Base-by-base conservation (phyloP, 2,797 vertebrate species). In the Alectoris magna region DNA sequence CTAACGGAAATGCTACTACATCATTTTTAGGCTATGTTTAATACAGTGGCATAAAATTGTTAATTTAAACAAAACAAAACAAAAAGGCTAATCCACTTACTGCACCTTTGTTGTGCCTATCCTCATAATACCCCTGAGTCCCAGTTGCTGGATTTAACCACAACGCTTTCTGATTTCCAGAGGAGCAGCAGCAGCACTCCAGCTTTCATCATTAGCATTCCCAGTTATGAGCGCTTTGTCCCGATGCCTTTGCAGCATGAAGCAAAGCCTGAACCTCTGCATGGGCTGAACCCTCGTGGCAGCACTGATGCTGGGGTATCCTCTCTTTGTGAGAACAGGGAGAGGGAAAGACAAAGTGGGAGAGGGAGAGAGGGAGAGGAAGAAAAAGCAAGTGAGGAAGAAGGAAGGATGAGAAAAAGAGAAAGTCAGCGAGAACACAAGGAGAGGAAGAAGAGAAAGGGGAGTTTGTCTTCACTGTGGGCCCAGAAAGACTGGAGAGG, bases 41-140 rank as follows among this genome's bases (percentile, higher is more conserved):
- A 92, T 68, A 90, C 23, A 29, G 64, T 0, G 18, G 10, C 23
- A 76, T 71, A 93, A 92, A 94, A 83, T 19, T 80, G 78, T 84
- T 89, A 63, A 88, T 94, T 88, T 88, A 94, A 93, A 84, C 18
- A 91, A 93, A 62, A 93, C 29, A 97, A 92, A 60, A 51, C 4
- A 31, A 0, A 49, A 76, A 46, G 53, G 26, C 91, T 96, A 94
- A 96, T 92, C 91, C 71, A 84, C 84, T 90, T 92, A 96, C 58
- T 91, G 58, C 71, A 86, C 87, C 87, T 96, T 93, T 88, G 77
- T 95, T 95, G 92, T 94, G 92, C 75, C 89, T 93, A 88, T 95
- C 56, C 84, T 89, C 78, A 63, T 90, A 76, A 89, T 94, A 93
- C 71, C 85, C 68, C 81, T 26, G 76, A 83, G 92, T 88, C 69